Base-by-base conservation (phyloP, 2,113 vertebrate genomes). In the Coracopsis vasa region DNA sequence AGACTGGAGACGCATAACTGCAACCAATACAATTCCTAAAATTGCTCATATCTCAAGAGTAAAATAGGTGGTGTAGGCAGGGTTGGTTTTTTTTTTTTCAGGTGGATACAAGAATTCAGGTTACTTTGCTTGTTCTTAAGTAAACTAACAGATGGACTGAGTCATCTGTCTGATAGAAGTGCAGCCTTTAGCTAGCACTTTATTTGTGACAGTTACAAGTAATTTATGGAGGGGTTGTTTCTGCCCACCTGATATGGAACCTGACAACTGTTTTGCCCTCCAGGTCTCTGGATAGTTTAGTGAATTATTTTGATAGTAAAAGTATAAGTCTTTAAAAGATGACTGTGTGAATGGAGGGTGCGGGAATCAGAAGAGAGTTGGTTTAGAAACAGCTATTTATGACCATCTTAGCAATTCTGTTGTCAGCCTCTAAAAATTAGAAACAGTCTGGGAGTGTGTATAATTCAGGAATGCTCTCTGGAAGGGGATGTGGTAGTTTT, bases 101-200 rank as follows among this genome's bases (percentile, higher is more conserved):
- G 94, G 95, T 95, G 78, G 70, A 66, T 92, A 15, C 58, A 91
- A 64, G 87, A 97, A 95, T 96, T 96, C 71, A 83, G 84, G 92
- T 95, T 97, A 82, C 66, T 94, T 88, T 93, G 60, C 61, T 80
- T 92, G 29, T 87, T 93, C 86, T 91, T 69, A 89, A 81, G 77
- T 94, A 87, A 86, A 92, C 80, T 81, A 90, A 64, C 95, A 96
- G 94, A 93, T 92, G 92, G 92, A 83, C 82, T 78, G 88, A 95
- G 82, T 97, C 94, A 94, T 96, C 83, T 87, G 96, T 96, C 95
- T 97, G 92, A 89, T 92, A 81, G 60, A 94, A 92, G 73, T 91
- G 72, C 69, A 25, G 90, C 92, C 88, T 84, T 96, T 48, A 95
- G 85, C 74, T 96, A 39, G 45, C 35, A 28, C 82, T 95, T 88